A percentile compares a stretch with the other conserved stretches of the same genome.
These are phyloP conservation scores for Typhlichthys subterraneus DNA, from an alignment of 2,797 vertebrate species.

Conservation along the genomic window DNA sequence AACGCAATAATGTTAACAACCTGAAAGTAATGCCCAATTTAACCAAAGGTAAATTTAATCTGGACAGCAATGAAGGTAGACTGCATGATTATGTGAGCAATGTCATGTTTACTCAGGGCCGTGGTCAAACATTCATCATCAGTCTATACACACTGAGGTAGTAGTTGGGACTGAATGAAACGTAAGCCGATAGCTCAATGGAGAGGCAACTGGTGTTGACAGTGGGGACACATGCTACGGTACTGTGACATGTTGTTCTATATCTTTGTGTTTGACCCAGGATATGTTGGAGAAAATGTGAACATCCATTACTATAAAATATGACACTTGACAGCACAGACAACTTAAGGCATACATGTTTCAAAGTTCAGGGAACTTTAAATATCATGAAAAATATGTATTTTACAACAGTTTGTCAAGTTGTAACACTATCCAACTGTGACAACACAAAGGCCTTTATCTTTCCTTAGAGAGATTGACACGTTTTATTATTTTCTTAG, in stretches of 20 bases:
- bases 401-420: not conserved
- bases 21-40: too few relatives aligned
- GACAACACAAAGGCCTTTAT: not conserved
- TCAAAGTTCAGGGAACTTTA: too few relatives aligned
- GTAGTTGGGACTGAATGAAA: not conserved
- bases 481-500: constrained; percentile 23
- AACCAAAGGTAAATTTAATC: too few relatives aligned
- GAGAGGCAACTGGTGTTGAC: not conserved
- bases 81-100: not conserved
- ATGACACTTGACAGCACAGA: too few relatives aligned
- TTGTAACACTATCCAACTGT: not conserved
- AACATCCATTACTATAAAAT: too few relatives aligned
- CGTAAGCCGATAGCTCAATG: constrained; percentile 1
- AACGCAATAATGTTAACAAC: too few relatives aligned
- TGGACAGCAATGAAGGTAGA: too few relatives aligned
- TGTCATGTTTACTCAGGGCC: not conserved
- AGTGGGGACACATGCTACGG: too few relatives aligned
- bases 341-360: too few relatives aligned
- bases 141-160: constrained; percentile 6
- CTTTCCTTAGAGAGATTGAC: constrained; percentile 1
- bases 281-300: too few relatives aligned
- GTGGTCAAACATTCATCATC: constrained; percentile 11
- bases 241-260: not conserved
- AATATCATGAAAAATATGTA: constrained; percentile 12
- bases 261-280: too few relatives aligned